phyloP scores from a whole-genome alignment of 1,140 invertebrate genomes.

The Brachionus paranguensis region DNA sequence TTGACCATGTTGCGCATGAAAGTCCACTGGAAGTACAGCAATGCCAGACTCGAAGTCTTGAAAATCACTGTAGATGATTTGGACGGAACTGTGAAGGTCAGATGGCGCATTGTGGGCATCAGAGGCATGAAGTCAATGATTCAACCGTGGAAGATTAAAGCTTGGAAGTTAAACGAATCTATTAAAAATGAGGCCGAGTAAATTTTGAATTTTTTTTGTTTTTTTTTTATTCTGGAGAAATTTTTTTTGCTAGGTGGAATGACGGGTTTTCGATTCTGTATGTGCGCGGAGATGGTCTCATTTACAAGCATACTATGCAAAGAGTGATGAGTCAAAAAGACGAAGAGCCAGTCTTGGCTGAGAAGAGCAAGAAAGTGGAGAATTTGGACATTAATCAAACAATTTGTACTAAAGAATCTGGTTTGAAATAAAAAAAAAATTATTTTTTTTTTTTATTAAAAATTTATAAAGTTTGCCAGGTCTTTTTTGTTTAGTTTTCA shows the following conservation, averaged over 20 bases:
- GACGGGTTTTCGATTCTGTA: slow-evolving; percentile 36
- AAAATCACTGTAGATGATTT: slow-evolving; percentile 13
- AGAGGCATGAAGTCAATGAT: slow-evolving; percentile 14
- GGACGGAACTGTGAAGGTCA: background rate
- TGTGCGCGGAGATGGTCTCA: slow-evolving; percentile 17
- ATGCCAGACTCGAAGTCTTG: background rate
- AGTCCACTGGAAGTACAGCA: slow-evolving; percentile 17
- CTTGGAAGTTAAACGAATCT: background rate
- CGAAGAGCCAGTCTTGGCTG: background rate
- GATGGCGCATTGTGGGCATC: slow-evolving; percentile 18
- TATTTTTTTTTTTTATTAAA: background rate
- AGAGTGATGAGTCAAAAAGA: slow-evolving; percentile 19
- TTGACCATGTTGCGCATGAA: background rate
- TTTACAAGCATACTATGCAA: slow-evolving; percentile 34
- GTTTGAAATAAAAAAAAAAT: background rate
- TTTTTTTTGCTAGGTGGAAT: background rate
- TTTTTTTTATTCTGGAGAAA: background rate
- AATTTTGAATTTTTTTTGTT: background rate
- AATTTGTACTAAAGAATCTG: slow-evolving; percentile 6
- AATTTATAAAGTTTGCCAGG: no score
- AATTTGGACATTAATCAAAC: background rate
- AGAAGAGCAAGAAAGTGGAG: background rate
- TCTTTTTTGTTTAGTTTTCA: no score
- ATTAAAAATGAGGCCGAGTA: slow-evolving; percentile 6
- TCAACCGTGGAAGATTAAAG: slow-evolving; percentile 23